A percentile compares a stretch with the other conserved stretches of the same genome.
Evolutionary conservation across 2,797 vertebrate genomes (phyloP).

Genomic region (Eupleurogrammus muticus): DNA sequence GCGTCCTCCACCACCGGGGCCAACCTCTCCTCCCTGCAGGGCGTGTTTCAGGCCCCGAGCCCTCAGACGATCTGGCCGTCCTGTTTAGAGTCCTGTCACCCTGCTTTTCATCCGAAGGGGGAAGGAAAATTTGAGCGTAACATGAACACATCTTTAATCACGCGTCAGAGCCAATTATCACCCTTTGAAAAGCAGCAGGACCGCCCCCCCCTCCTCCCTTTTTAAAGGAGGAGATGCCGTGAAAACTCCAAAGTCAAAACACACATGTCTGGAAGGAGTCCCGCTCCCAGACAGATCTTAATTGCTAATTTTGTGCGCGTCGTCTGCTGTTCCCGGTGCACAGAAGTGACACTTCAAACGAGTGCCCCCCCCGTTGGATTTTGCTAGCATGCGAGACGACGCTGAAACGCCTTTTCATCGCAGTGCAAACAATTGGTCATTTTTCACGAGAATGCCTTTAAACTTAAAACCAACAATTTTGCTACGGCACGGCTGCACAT

Average conservation of each 20-base stretch:
- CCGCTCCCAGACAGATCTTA: conserved; percentile 67
- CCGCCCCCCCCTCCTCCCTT: too few species aligned
- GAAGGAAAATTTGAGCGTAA: conserved; percentile 77
- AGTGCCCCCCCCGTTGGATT: conserved; percentile 44
- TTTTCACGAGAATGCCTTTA: conserved; percentile 67
- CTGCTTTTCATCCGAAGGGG: conserved; percentile 78
- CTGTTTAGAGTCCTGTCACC: conserved; percentile 83
- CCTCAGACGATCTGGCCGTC: conserved; percentile 66
- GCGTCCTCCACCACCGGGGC: conserved; percentile 46
- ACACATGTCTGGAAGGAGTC: conserved; percentile 71
- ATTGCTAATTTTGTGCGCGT: conserved; percentile 68
- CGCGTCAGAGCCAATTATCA: conserved; percentile 84
- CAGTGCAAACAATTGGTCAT: conserved; percentile 57
- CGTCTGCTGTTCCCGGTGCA: conserved; percentile 52
- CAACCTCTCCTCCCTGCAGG: conserved; percentile 58
- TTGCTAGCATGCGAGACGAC: conserved; percentile 57
- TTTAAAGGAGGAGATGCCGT: conserved; percentile 60
- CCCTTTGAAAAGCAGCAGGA: conserved; percentile 67
- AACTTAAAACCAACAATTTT: conserved; percentile 56
- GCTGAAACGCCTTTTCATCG: conserved; percentile 63
- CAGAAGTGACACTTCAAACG: conserved; percentile 79
- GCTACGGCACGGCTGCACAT: conserved; percentile 35
- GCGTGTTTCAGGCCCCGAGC: conserved; percentile 43
- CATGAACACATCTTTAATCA: conserved; percentile 85
- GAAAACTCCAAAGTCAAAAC: conserved; percentile 62